Evolutionary conservation across 2,797 vertebrate species (phyloP).

Genomic region (Rachycentron canadum): DNA sequence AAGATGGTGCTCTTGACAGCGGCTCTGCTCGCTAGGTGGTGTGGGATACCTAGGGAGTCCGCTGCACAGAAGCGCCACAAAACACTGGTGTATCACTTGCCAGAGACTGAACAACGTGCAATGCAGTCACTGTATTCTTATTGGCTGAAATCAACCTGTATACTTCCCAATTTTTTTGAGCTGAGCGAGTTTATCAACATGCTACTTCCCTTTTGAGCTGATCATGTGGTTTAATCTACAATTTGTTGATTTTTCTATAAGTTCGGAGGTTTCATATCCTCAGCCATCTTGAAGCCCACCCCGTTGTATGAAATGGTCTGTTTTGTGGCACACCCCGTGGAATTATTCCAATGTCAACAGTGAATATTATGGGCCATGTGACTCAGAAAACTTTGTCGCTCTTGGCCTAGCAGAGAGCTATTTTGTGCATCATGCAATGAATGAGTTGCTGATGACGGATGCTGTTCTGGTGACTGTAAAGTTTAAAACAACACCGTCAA

Average conservation of each 20-base stretch:
- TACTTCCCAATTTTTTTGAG: background rate
- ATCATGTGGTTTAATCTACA: background rate
- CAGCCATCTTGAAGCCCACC: background rate
- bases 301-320: background rate
- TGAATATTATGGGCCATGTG: background rate
- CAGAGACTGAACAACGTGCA: background rate
- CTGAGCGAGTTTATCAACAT: no score
- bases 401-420: no score
- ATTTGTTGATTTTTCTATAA: background rate
- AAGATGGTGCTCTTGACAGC: slow-evolving; percentile 60
- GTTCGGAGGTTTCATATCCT: background rate
- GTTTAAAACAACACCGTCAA: background rate
- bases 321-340: background rate
- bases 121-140: background rate
- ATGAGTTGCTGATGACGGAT: background rate
- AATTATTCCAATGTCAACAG: background rate
- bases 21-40: slow-evolving; percentile 76
- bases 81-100: background rate
- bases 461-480: background rate
- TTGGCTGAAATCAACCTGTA: background rate
- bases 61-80: slow-evolving; percentile 39
- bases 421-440: background rate
- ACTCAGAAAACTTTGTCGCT: background rate
- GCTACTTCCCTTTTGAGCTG: background rate
- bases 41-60: slow-evolving; percentile 72